Evolutionary conservation across 1,140 invertebrate species (phyloP).

Genomic region (Xylocopa sonorina): DNA sequence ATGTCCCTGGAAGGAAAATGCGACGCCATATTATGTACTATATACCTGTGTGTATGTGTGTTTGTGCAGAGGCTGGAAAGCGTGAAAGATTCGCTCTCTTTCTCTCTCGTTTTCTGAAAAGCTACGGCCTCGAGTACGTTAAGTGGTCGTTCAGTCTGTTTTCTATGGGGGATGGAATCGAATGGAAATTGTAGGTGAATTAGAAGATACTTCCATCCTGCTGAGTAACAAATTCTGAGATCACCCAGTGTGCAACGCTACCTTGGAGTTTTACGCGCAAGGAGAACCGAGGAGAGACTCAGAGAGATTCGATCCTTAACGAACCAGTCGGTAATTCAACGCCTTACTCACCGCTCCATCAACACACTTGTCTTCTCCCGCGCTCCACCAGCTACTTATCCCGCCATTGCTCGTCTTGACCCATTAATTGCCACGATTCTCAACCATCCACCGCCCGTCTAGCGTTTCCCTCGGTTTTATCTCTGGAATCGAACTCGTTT

Average conservation of each 20-base stretch:
- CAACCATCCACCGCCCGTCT: not conserved
- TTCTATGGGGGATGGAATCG: no score
- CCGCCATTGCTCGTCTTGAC: not conserved
- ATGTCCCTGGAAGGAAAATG: conserved; percentile 49
- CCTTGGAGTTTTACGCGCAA: no score
- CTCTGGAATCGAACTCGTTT: no score
- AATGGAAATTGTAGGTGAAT: no score
- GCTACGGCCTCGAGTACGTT: no score
- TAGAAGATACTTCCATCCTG: no score
- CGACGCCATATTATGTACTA: not conserved
- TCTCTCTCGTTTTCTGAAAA: not conserved
- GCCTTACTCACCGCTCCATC: not conserved
- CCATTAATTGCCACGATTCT: not conserved
- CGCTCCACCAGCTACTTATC: not conserved
- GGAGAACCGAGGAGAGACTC: no score
- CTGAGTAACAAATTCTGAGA: no score
- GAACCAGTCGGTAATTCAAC: not conserved
- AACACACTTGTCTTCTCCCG: not conserved
- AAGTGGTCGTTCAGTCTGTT: not conserved
- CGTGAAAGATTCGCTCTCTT: conserved; percentile 29
- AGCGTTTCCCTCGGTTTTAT: no score
- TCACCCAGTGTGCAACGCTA: no score
- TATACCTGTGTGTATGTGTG: not conserved
- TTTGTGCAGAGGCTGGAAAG: not conserved
- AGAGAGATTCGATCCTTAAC: not conserved